Evolutionary conservation across 2,888 invertebrate species (phyloP).

Genomic region (Lycophotia porphyrea): DNA sequence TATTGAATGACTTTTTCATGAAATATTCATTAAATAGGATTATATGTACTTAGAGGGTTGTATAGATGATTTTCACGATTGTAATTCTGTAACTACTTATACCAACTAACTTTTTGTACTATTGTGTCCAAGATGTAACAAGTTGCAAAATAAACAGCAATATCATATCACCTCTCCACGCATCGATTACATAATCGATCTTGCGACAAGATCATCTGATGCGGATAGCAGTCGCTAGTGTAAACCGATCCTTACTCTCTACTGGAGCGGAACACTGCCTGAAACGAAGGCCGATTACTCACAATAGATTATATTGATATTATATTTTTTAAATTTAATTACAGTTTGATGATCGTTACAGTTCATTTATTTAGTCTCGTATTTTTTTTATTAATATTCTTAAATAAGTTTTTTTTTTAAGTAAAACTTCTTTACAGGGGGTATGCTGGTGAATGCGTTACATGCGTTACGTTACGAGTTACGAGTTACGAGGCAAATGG

Average conservation of each 20-base stretch:
- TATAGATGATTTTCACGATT: too few relatives aligned
- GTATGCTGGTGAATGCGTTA: too few relatives aligned
- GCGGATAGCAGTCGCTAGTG: constrained; percentile 27
- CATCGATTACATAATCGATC: constrained; percentile 40
- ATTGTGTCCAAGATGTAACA: too few relatives aligned
- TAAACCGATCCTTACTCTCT: constrained; percentile 49
- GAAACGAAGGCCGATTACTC: constrained; percentile 67
- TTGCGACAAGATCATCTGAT: constrained; percentile 29
- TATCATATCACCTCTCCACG: constrained; percentile 28
- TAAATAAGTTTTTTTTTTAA: background rate
- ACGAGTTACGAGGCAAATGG: too few relatives aligned
- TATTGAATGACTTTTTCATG: too few relatives aligned
- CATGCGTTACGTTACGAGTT: too few relatives aligned
- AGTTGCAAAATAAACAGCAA: constrained; percentile 24
- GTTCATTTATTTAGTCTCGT: constrained; percentile 16
- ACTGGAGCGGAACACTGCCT: constrained; percentile 67
- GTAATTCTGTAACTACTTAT: too few relatives aligned
- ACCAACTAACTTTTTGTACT: too few relatives aligned
- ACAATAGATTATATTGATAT: constrained; percentile 56
- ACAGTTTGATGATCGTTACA: constrained; percentile 36
- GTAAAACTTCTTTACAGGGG: too few relatives aligned
- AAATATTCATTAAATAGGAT: too few relatives aligned
- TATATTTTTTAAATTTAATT: constrained; percentile 47
- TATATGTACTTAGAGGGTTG: too few relatives aligned
- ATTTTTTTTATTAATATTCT: constrained; percentile 18